phyloP scores from a whole-genome alignment of 2,888 invertebrate species.

The Creontiades dilutus region DNA sequence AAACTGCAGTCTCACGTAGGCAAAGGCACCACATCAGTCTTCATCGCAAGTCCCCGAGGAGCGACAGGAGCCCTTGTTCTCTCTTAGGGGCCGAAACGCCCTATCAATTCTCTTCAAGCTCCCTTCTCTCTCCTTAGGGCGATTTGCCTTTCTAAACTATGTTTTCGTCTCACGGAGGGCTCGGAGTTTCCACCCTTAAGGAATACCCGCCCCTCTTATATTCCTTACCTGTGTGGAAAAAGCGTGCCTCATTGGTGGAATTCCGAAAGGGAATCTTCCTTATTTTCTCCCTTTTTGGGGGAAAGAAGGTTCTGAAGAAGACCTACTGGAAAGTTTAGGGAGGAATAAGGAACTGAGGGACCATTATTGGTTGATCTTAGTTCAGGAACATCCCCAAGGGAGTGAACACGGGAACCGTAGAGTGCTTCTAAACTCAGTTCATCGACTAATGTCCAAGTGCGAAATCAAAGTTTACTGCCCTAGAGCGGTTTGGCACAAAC shows the following conservation, averaged over 20 bases:
- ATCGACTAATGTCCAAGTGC: not conserved
- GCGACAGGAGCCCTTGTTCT: slow-evolving; percentile 45
- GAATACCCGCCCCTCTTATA: slow-evolving; percentile 14
- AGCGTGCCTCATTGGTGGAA: slow-evolving; percentile 56
- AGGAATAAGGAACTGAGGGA: not conserved
- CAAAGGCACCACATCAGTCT: slow-evolving; percentile 51
- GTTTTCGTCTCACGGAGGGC: slow-evolving; percentile 62
- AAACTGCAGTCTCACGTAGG: slow-evolving; percentile 59
- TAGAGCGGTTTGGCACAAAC: not conserved
- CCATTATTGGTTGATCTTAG: slow-evolving; percentile 62
- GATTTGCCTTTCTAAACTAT: slow-evolving; percentile 71
- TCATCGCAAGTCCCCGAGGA: slow-evolving; percentile 60
- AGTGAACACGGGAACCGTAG: not conserved
- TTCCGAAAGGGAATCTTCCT: not conserved
- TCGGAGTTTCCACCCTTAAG: slow-evolving; percentile 36
- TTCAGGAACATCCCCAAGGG: slow-evolving; percentile 54
- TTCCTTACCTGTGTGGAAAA: slow-evolving; percentile 58
- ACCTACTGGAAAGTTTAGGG: slow-evolving; percentile 39
- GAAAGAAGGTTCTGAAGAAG: not conserved
- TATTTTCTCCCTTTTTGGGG: not conserved
- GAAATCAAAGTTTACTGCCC: slow-evolving; percentile 49
- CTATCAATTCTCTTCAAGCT: slow-evolving; percentile 58
- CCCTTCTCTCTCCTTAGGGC: slow-evolving; percentile 49
- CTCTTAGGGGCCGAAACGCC: slow-evolving; percentile 44
- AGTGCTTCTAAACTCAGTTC: slow-evolving; percentile 47